Conservation (phyloP, 1,140 invertebrate genomes). For the Rhagoletis pomonella region DNA sequence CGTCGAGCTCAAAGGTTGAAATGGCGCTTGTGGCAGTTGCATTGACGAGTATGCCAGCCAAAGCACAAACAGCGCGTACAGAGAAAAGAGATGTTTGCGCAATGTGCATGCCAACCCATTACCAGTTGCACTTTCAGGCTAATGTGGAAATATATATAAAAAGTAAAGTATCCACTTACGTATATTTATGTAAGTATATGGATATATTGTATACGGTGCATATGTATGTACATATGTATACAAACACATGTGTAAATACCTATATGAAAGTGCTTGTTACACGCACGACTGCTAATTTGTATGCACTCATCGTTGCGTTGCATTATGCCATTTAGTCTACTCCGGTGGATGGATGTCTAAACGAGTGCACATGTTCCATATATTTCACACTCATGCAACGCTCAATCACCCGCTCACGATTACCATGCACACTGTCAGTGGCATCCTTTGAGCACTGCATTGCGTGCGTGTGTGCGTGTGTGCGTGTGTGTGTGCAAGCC, state of each 20-base stretch:
- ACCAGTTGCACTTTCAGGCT: not conserved
- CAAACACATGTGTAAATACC: not conserved
- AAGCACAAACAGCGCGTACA: not conserved
- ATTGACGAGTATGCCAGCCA: not conserved
- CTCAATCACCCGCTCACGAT: slow-evolving; percentile 43
- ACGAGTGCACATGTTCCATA: slow-evolving; percentile 37
- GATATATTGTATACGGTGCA: not conserved
- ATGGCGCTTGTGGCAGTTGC: not conserved
- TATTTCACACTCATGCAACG: not conserved
- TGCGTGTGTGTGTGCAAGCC: slow-evolving; percentile 24
- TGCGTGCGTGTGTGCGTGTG: not conserved
- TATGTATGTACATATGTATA: not conserved
- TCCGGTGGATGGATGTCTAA: slow-evolving; percentile 13
- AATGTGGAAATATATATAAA: not conserved
- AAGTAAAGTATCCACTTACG: not conserved
- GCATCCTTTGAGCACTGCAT: slow-evolving; percentile 16
- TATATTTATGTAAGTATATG: not conserved
- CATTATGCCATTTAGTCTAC: slow-evolving; percentile 35
- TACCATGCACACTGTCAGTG: not conserved
- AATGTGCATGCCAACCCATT: slow-evolving; percentile 22
- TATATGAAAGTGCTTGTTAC: not conserved
- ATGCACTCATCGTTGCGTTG: slow-evolving; percentile 49
- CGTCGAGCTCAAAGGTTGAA: not conserved
- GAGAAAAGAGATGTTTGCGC: not conserved
- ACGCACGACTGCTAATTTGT: slow-evolving; percentile 43